Evolutionary conservation across 2,113 vertebrate genomes (phyloP).

Genomic region (Choloepus hoffmanni): DNA sequence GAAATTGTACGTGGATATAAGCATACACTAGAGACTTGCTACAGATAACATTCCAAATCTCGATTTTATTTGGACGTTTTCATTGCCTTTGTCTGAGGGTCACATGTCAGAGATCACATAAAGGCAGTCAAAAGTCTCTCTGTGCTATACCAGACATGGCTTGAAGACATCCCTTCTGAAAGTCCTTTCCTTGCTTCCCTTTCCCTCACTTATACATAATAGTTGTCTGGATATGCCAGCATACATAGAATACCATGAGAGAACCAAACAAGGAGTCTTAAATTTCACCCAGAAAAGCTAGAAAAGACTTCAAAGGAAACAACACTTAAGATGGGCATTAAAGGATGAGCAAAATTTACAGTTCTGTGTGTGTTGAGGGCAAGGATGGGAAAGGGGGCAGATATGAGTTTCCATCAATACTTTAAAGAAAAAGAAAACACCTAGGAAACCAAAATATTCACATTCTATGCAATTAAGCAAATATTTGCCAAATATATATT

Average conservation of each 20-base stretch:
- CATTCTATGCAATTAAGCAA: conserved; percentile 16
- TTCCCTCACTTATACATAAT: not conserved
- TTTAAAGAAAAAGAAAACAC: not conserved
- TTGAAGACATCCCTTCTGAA: not conserved
- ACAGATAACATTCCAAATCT: not conserved
- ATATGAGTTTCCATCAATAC: not conserved
- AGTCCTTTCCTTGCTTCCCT: not conserved
- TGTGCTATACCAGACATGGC: not conserved
- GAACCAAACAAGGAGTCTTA: not conserved
- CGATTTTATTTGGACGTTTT: not conserved
- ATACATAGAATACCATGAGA: not conserved
- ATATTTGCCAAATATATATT: not conserved
- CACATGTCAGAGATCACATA: not conserved
- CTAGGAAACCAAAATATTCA: not conserved
- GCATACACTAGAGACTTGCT: not conserved
- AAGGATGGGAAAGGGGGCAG: not conserved
- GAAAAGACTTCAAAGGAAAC: not conserved
- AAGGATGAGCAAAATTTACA: conserved; percentile 22
- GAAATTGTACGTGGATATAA: not conserved
- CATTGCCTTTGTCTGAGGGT: not conserved
- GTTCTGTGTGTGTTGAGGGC: not conserved
- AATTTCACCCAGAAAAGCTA: not conserved
- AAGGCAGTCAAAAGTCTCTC: not conserved
- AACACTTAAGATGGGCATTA: not conserved
- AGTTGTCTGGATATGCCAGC: not conserved